Evolutionary conservation across 2,888 invertebrate species (phyloP), one percentile per base, ranked within the genome.

Genomic region (Heliconius erato): DNA sequence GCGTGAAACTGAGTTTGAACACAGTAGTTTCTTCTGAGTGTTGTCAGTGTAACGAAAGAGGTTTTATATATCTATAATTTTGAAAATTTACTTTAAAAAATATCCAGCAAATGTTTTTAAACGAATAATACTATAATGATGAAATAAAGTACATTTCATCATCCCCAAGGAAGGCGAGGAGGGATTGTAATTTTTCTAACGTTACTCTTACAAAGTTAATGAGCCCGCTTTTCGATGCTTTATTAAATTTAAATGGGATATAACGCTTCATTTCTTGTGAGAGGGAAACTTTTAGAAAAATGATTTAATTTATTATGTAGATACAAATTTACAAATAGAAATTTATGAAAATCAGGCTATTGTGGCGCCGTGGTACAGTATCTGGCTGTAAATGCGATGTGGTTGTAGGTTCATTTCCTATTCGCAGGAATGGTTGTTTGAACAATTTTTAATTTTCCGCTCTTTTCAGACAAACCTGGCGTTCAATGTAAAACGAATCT

Each of bases 181-280:
- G 84, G 82, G 82, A 77, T 78, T 82, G 79, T 84, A 82, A 82
- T 83, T 85, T 85, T 84, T 85, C 69, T 44, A 80, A 82, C 83
- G 77, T 85, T 49, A 68, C 80, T 83, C 82, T 71, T 80, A 71
- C 78, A 83, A 68, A 78, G 65, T 93, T 92, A 94, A 94, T 94
- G 93, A 93, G 90, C 91, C 90, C 92, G 89, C 92, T 94, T 94
- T 93, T 89, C 92, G 91, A 94, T 94, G 92, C 92, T 93, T 94
- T 94, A 94, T 94, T 94, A 92, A 89, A 90, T 93, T 91, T 79
- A 65, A 79, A 82, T 85, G 79, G 83, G 91, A 82, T 92, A 91
- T 92, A 94, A 94, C 92, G 94, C 91, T 92, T 94, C 92, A 91
- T 92, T 93, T 91, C 92, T 91, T 88, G 86, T 88, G 63, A 78